Percentiles rank a stretch among this genome's conserved stretches.
Evolutionary conservation across 2,797 vertebrate species (phyloP).

Genomic region (Lagorchestes hirsutus): DNA sequence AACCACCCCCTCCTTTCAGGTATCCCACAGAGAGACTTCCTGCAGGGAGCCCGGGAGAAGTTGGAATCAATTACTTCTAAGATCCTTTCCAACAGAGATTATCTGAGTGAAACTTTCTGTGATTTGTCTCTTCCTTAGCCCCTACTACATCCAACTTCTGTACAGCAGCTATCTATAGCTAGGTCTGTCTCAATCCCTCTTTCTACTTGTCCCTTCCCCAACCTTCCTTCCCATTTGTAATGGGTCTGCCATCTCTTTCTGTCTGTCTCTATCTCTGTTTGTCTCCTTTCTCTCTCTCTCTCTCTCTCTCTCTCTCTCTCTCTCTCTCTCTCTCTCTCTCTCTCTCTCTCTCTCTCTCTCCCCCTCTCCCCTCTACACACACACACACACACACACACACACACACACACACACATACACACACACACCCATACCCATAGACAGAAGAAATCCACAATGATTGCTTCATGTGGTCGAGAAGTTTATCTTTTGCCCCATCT

Average conservation of each 20-base stretch:
- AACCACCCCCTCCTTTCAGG: not conserved
- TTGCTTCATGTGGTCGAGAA: not conserved
- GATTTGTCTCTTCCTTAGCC: not conserved
- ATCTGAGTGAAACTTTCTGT: not conserved
- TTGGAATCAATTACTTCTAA: not conserved
- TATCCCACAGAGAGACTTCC: not conserved
- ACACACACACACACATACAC: not conserved
- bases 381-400: too few relatives aligned
- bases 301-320: too few relatives aligned
- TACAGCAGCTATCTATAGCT: not conserved
- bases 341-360: too few relatives aligned
- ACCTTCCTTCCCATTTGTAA: not conserved
- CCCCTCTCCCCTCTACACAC: too few relatives aligned
- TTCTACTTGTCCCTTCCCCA: not conserved
- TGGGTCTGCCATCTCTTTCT: not conserved
- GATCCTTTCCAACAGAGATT: not conserved
- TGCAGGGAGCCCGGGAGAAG: not conserved
- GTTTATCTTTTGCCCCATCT: not conserved
- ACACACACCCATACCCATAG: not conserved
- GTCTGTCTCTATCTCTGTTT: not conserved
- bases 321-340: too few relatives aligned
- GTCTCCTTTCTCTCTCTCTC: too few relatives aligned
- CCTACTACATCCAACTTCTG: not conserved
- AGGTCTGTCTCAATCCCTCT: not conserved
- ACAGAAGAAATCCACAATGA: not conserved